Base-by-base conservation (phyloP, 1,140 invertebrate genomes). In the Lepidotrigona ventralis region DNA sequence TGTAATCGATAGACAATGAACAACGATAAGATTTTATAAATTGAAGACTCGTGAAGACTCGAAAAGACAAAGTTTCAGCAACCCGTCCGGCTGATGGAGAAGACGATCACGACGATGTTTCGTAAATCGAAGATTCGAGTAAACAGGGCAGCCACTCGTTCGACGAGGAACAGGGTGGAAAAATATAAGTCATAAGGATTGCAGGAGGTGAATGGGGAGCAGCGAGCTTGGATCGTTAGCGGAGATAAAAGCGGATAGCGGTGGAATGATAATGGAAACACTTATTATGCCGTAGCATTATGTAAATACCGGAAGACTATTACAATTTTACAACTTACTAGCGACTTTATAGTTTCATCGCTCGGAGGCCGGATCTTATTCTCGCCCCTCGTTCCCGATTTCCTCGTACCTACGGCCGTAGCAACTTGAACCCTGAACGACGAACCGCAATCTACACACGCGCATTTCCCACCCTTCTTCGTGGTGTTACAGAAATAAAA, bases 241-340 rank as follows among this genome's bases (percentile, higher is more conserved):
- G 74, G 72, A 91, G 88, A 90, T 92, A 92, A 91, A 88, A 88
- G 88, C 83, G 85, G 84, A 90, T 89, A 87, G 85, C 86, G 58
- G 83, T 63, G 86, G 72, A 91, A 91, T 88, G 88, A 86, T 92
- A 91, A 91, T 91, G 86, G 91, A 92, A 91, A 92, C 85, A 92
- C 92, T 93, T 93, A 92, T 92, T 92, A 92, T 92, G 85, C 88
- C 90, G 86, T 90, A 87, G 90, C 88, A 92, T 93, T 93, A 93
- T 93, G 92, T 91, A 93, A 93, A 93, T 93, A 93, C 90, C 90
- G 91, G 89, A 92, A 93, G 90, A 86, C 91, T 90, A 92, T 93
- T 92, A 92, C 91, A 91, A 92, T 93, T 93, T 92, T 92, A 93
- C 91, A 93, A 92, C 90, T 92, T 92, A 92, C 90, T 88, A 89